phyloP scores from a whole-genome alignment of 2,888 invertebrate species.

The Netelia inedita region DNA sequence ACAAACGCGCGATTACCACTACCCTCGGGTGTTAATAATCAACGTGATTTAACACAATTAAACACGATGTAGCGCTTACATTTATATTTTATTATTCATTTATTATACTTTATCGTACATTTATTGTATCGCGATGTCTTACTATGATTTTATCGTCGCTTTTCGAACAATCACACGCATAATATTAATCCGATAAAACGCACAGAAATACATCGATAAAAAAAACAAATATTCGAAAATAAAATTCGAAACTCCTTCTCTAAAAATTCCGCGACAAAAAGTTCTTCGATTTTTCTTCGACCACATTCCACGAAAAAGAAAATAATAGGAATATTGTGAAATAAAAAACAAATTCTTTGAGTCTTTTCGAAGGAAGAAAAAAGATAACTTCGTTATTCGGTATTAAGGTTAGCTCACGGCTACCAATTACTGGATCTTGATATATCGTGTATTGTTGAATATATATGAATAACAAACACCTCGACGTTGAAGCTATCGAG shows the following conservation, averaged over 20 bases:
- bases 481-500: conserved; percentile 22
- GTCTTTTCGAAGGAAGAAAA: neutral
- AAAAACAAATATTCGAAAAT: too few relatives aligned
- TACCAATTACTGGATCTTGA: neutral
- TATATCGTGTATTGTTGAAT: neutral
- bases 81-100: neutral
- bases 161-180: too few relatives aligned
- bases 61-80: neutral
- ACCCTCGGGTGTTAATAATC: neutral
- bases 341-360: neutral
- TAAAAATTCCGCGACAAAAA: too few relatives aligned
- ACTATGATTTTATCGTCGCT: too few relatives aligned
- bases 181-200: too few relatives aligned
- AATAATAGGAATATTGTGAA: neutral
- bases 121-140: too few relatives aligned
- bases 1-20: neutral
- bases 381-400: neutral
- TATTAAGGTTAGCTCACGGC: neutral
- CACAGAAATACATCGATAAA: too few relatives aligned
- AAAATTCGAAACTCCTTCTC: too few relatives aligned
- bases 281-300: too few relatives aligned
- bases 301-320: neutral
- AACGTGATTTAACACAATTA: conserved; percentile 2
- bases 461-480: conserved; percentile 24
- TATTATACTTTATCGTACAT: too few relatives aligned